A percentile compares a stretch with the other conserved stretches of the same genome.
These are phyloP conservation scores for Oenanthe oenanthe DNA, from an alignment of 2,113 vertebrate species.

Conservation along the genomic window DNA sequence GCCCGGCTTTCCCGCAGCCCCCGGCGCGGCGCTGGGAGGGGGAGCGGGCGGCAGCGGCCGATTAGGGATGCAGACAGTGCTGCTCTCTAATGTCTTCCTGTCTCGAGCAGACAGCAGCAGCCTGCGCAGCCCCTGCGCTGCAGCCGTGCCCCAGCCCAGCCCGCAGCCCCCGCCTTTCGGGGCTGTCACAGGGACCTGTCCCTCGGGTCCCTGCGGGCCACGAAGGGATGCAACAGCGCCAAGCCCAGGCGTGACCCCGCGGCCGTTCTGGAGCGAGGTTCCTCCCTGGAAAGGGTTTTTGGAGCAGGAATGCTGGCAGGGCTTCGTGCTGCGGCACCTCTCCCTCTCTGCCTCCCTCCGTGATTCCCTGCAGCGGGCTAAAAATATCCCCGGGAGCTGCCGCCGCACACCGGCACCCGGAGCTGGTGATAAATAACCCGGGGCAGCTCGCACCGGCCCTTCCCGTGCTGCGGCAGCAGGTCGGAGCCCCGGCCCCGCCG, in stretches of 20 bases:
- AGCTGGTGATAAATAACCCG: constrained; percentile 33
- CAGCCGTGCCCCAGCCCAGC: not conserved
- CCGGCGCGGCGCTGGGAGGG: not conserved
- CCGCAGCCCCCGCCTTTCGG: not conserved
- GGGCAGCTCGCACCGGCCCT: not conserved
- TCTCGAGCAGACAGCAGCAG: constrained; percentile 2
- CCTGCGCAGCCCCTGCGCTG: not conserved
- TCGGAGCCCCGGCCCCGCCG: not conserved
- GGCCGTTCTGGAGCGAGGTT: not conserved
- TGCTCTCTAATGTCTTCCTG: not conserved
- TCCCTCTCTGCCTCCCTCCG: not conserved
- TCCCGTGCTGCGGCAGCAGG: not conserved
- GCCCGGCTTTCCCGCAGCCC: not conserved
- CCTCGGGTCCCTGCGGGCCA: fast-evolving
- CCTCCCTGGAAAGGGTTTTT: not conserved
- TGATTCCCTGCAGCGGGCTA: constrained; percentile 57
- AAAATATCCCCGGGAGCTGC: constrained; percentile 65
- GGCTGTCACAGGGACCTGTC: not conserved
- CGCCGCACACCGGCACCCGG: not conserved
- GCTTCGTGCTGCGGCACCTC: not conserved
- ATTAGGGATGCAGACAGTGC: constrained; percentile 50
- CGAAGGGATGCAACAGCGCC: fast-evolving
- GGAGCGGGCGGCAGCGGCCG: not conserved
- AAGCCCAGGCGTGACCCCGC: not conserved
- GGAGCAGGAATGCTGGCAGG: not conserved